phyloP scores from a whole-genome alignment of 2,113 vertebrate species.

The Spizaetus ornatus region DNA sequence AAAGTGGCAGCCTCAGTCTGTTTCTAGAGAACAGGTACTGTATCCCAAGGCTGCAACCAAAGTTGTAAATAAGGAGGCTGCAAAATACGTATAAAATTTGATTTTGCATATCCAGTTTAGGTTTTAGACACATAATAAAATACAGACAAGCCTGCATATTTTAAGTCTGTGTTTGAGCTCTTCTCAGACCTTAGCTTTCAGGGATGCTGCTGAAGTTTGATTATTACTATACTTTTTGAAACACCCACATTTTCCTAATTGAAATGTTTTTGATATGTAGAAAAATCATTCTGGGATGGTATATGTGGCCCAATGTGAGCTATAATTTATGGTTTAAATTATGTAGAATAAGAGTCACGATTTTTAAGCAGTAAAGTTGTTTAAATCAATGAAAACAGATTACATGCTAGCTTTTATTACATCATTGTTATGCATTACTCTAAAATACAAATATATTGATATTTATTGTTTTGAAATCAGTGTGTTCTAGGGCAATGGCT shows the following conservation, averaged over 20 bases:
- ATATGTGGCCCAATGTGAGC: background rate
- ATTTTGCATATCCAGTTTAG: background rate
- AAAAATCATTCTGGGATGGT: background rate
- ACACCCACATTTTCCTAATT: background rate
- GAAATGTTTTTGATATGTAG: background rate
- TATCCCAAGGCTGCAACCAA: background rate
- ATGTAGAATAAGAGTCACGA: background rate
- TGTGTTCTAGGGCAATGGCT: constrained; percentile 91
- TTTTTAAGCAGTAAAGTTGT: background rate
- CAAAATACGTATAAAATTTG: background rate
- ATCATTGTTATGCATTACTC: background rate
- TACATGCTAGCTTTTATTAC: background rate
- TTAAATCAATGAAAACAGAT: background rate
- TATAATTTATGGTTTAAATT: background rate
- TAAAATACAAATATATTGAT: constrained; percentile 25
- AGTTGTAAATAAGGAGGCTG: background rate
- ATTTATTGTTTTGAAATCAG: constrained; percentile 73
- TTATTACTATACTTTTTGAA: background rate
- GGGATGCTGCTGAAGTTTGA: background rate
- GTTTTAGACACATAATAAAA: background rate
- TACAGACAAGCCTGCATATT: background rate
- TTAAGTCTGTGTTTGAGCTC: background rate
- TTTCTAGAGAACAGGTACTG: background rate
- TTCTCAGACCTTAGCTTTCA: background rate
- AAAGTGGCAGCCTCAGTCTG: background rate